These are phyloP conservation scores for Nannobrachium achirus DNA, from an alignment of 2,113 vertebrate species.

Conservation along the genomic window DNA sequence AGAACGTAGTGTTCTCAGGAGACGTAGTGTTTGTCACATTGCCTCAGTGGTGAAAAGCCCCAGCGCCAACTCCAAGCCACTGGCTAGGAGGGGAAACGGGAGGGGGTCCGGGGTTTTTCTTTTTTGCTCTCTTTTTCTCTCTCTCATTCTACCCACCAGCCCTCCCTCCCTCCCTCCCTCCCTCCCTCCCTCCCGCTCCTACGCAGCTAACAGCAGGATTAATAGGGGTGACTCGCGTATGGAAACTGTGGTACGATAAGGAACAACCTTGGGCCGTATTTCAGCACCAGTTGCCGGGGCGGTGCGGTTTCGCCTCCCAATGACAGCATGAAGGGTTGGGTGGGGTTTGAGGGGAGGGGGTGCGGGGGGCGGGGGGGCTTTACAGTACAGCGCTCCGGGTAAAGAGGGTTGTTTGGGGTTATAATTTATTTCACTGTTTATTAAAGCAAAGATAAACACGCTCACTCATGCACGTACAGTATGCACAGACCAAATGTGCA, in stretches of 20 bases:
- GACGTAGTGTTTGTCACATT: constrained; percentile 25
- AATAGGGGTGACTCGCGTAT: constrained; percentile 41
- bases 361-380: neutral
- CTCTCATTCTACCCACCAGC: neutral
- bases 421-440: neutral
- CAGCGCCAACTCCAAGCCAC: constrained; percentile 38
- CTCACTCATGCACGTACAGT: neutral
- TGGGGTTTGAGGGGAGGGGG: constrained; percentile 11
- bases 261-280: constrained; percentile 24
- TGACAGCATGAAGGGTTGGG: constrained; percentile 12
- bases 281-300: constrained; percentile 28
- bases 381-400: neutral
- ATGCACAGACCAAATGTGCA: too few species aligned
- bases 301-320: constrained; percentile 17
- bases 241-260: constrained; percentile 58
- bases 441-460: neutral
- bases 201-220: constrained; percentile 54
- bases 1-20: too few species aligned
- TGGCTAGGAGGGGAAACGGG: constrained; percentile 31
- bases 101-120: constrained; percentile 27
- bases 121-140: neutral
- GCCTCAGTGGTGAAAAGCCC: constrained; percentile 32
- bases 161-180: neutral
- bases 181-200: constrained; percentile 9
- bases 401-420: neutral